These are phyloP conservation scores for Euglossa dilemma DNA, from an alignment of 1,140 invertebrate species.

Conservation along the genomic window DNA sequence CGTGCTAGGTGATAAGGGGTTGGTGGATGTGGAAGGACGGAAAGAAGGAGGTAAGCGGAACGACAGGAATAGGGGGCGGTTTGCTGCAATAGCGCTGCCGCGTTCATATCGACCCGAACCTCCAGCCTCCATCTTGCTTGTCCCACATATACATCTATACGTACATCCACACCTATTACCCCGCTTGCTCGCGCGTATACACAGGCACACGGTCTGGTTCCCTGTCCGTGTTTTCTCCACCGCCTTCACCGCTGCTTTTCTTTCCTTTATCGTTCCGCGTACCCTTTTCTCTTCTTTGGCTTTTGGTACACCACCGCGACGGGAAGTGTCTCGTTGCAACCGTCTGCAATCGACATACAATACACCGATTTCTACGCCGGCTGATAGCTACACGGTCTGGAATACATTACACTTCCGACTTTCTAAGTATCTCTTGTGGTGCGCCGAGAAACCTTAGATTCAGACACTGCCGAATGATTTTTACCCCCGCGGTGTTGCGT, in stretches of 20 bases:
- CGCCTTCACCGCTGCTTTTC: not conserved
- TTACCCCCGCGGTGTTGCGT: not conserved
- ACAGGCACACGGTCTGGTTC: constrained; percentile 24
- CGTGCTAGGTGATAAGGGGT: constrained; percentile 2
- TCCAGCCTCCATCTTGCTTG: constrained; percentile 78
- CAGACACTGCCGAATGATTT: constrained; percentile 24
- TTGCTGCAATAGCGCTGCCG: constrained; percentile 79
- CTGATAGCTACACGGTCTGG: constrained; percentile 30
- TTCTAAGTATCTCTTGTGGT: constrained; percentile 49
- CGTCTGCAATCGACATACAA: constrained; percentile 53
- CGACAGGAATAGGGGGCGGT: constrained; percentile 67
- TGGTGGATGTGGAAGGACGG: constrained; percentile 35
- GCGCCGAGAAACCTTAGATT: constrained; percentile 44
- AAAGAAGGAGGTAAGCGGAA: constrained; percentile 56
- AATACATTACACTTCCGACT: constrained; percentile 57
- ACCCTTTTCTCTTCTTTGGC: constrained; percentile 12
- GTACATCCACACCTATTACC: constrained; percentile 47
- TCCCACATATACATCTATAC: constrained; percentile 71
- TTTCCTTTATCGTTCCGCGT: not conserved
- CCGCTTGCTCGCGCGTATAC: not conserved
- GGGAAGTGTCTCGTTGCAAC: constrained; percentile 46
- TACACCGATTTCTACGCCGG: constrained; percentile 45
- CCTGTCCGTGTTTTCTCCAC: constrained; percentile 15
- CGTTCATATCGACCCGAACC: constrained; percentile 78
- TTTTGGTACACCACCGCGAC: not conserved